Percentiles rank a stretch among this genome's conserved stretches.
Conservation (phyloP, 1,140 invertebrate genomes). For the Reticulitermes speratus region DNA sequence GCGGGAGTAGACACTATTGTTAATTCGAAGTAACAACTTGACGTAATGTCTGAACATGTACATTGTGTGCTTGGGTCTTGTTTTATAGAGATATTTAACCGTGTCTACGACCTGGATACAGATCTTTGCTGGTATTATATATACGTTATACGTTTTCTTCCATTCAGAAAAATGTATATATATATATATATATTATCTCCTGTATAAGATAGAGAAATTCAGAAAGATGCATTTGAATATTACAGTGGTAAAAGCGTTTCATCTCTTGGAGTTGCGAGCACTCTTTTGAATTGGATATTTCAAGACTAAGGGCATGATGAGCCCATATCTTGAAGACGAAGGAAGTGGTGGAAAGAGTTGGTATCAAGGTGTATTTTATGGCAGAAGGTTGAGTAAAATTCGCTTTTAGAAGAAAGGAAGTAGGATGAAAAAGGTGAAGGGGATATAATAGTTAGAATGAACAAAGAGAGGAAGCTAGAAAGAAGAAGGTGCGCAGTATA, state of each 20-base stretch:
- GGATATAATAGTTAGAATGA: slow-evolving; percentile 9
- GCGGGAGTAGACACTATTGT: background rate
- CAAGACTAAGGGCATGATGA: slow-evolving; percentile 31
- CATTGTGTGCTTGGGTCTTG: background rate
- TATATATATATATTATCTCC: background rate
- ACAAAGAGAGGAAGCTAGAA: background rate
- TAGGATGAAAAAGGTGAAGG: background rate
- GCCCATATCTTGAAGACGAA: slow-evolving; percentile 30
- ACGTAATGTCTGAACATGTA: background rate
- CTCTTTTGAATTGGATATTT: slow-evolving; percentile 36
- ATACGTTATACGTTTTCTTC: background rate
- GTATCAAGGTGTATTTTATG: slow-evolving; percentile 33
- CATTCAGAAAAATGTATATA: slow-evolving; percentile 24
- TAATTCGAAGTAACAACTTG: background rate
- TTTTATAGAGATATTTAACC: background rate
- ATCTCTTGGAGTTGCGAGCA: slow-evolving; percentile 27
- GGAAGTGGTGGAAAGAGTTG: slow-evolving; percentile 26
- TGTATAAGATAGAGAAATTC: slow-evolving; percentile 20
- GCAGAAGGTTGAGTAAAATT: slow-evolving; percentile 33
- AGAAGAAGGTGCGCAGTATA: background rate
- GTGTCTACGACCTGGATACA: background rate
- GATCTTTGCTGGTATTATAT: background rate
- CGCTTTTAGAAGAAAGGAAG: slow-evolving; percentile 29
- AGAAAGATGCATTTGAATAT: slow-evolving; percentile 32
- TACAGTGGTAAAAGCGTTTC: slow-evolving; percentile 32